Percentiles rank a stretch among this genome's conserved stretches.
phyloP scores from a whole-genome alignment of 2,888 invertebrate species.

The Yponomeuta sedellus region DNA sequence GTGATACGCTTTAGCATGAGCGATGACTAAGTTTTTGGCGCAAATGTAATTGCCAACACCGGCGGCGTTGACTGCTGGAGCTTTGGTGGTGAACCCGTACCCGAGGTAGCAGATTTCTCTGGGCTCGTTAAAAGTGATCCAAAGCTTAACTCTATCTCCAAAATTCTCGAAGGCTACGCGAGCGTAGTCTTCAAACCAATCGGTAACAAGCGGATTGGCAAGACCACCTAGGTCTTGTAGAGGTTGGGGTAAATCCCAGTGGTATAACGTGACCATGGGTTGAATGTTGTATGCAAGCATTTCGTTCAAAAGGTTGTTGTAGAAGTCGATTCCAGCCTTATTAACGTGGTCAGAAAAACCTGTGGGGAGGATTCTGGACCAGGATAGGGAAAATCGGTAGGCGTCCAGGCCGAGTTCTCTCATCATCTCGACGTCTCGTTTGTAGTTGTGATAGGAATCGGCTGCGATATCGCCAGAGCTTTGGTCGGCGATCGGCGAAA shows the following conservation, averaged over 20 bases:
- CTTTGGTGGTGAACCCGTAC: slow-evolving; percentile 22
- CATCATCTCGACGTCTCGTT: slow-evolving; percentile 35
- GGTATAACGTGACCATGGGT: slow-evolving; percentile 29
- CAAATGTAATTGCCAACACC: slow-evolving; percentile 70
- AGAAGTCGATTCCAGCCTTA: slow-evolving; percentile 15
- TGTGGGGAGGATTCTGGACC: slow-evolving; percentile 17
- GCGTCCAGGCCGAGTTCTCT: slow-evolving; percentile 15
- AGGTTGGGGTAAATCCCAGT: slow-evolving; percentile 45
- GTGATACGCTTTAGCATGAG: slow-evolving; percentile 61
- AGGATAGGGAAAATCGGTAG: slow-evolving; percentile 19
- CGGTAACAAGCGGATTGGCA: slow-evolving; percentile 38
- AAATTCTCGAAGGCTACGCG: slow-evolving; percentile 59
- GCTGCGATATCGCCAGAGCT: slow-evolving; percentile 39
- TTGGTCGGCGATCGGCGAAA: slow-evolving; percentile 31
- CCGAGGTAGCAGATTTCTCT: slow-evolving; percentile 14
- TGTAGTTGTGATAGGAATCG: slow-evolving; percentile 38
- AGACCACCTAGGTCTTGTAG: slow-evolving; percentile 35
- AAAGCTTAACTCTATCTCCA: slow-evolving; percentile 69
- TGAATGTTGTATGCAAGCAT: slow-evolving; percentile 11
- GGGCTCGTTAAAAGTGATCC: slow-evolving; percentile 80
- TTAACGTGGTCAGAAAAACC: slow-evolving; percentile 16
- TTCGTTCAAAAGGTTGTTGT: slow-evolving; percentile 16
- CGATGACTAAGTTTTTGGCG: slow-evolving; percentile 65
- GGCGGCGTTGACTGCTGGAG: slow-evolving; percentile 41
- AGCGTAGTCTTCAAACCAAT: slow-evolving; percentile 69